Base-by-base conservation (phyloP, 2,888 invertebrate genomes). In the Scaptomyza cyrtandrae region DNA sequence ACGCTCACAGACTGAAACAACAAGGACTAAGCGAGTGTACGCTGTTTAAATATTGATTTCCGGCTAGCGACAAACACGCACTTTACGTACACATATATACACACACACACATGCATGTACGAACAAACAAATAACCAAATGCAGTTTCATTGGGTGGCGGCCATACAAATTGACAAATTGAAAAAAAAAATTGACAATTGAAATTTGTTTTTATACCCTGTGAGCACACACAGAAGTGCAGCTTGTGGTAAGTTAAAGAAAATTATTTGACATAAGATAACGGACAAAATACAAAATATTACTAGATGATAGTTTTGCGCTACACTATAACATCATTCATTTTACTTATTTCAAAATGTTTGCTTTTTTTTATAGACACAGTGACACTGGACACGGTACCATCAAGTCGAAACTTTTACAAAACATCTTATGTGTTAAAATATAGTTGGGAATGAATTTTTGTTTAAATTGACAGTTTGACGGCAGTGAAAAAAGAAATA, bases 21-120 rank as follows among this genome's bases (percentile, higher is more conserved):
- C 86, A 58, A 71, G 80, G 79, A 87, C 85, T 88, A 74, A 86
- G 66, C 80, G 88, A 72, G 81, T 66, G 63, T 53, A 70, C 72
- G 64, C 78, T 73, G 79, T 82, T 88, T 84, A 89, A 89, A 87
- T 84, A 89, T 89, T 84, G 88, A 84, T 84, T 89, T 89, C 87
- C 86, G 75, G 69, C 69, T 68, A 41, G 53, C 41, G 72, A 72
- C 72, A 75, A 77, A 52, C 48, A 65, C 67, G 31, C 60, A 80
- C 68, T 57, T 53, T 46, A 60, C 60, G 55, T 45, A 52, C 31
- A 44, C 7, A 24, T 24, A 46, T 43, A 56, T 16, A 35, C 19
- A 49, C 19, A 52, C 10, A 29, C 14, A n/a, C 19, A 50, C 31
- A 46, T 41, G 41, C 41, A 41, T 41, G 41, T 9, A 41, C 10